Evolutionary conservation across 2,888 invertebrate genomes (phyloP), one percentile per base, ranked within the genome.

Genomic region (Branchinecta sandiegonensis): DNA sequence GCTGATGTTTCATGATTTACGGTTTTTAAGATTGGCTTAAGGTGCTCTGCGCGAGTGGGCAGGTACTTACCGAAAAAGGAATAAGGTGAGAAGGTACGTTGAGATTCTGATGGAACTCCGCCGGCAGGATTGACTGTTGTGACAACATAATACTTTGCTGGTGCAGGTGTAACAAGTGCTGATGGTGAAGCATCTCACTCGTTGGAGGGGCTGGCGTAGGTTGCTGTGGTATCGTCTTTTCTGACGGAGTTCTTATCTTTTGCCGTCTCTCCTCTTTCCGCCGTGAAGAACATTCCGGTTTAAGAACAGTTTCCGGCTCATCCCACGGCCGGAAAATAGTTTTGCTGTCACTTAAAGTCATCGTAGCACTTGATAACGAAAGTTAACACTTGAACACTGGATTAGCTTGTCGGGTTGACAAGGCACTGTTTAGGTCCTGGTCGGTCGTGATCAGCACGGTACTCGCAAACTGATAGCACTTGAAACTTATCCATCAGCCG

Each of bases 261-360:
- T 56, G 14, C 23, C 63, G 63, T 10, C 63, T 56, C 23, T 56
- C 23, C n/a, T 17, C 14, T 23, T 8, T 8, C 14, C 63, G 23
- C 8, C 23, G 63, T 56, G n/a, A 11, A 10, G 11, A n/a, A 17
- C 37, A 37, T 37, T 37, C 37, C 37, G 37, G 37, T 37, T 37
- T 37, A n/a, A 56, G 14, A 37, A 37, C 37, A 37, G n/a, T 23
- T 23, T 10, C 23, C 14, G 63, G 63, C 2, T 56, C 63, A 10
- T 56, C 63, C 63, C 63, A 56, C 14, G 63, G 63, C 23, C 63
- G n/a, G 23, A 56, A 56, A 11, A 56, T 56, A 10, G 14, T 56
- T 56, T 56, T 56, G n/a, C 23, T 56, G 14, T 56, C 63, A 56
- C 63, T 56, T 56, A 56, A 56, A 56, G 63, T 56, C 63, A 56